Conservation (phyloP, 2,797 vertebrate species). For the Coranthus polyacanthus region DNA sequence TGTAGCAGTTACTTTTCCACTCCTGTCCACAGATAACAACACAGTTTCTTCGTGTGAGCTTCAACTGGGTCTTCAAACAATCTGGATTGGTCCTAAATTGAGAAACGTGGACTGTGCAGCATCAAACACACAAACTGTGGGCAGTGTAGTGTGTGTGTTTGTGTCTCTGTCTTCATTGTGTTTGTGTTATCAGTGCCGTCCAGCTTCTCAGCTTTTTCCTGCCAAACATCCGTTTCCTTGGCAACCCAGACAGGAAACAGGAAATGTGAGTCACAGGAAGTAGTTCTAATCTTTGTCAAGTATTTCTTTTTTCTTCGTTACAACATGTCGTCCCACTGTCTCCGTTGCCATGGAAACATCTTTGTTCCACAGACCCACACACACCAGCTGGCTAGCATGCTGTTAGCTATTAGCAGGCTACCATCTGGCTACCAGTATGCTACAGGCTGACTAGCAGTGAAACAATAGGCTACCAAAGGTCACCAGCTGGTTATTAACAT, state of each 20-base stretch:
- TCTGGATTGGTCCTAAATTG: not conserved
- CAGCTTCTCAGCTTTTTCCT: conserved; percentile 77
- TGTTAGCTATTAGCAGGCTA: conserved; percentile 53
- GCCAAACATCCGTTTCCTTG: conserved; percentile 77
- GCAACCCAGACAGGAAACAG: conserved; percentile 77
- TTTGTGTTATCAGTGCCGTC: conserved; percentile 69
- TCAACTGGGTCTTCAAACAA: not conserved
- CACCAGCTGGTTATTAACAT: conserved; percentile 21
- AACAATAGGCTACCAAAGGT: conserved; percentile 6
- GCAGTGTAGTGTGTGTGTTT: conserved; percentile 27
- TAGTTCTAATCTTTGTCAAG: conserved; percentile 62
- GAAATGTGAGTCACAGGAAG: conserved; percentile 75
- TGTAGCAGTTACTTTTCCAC: too few relatives aligned
- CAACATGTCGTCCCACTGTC: conserved; percentile 51
- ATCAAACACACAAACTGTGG: conserved; percentile 1
- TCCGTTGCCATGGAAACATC: conserved; percentile 46
- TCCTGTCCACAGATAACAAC: too few relatives aligned
- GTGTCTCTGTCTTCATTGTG: conserved; percentile 19
- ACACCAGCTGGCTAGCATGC: conserved; percentile 52
- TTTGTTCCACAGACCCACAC: conserved; percentile 23
- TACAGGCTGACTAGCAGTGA: conserved; percentile 12
- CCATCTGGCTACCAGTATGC: conserved; percentile 47
- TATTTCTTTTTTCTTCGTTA: conserved; percentile 36
- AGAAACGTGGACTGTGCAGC: not conserved
- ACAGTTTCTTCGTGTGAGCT: not conserved